Percentiles rank a stretch among this genome's conserved stretches.
phyloP scores from a whole-genome alignment of 1,140 invertebrate species.

The Aethina tumida region DNA sequence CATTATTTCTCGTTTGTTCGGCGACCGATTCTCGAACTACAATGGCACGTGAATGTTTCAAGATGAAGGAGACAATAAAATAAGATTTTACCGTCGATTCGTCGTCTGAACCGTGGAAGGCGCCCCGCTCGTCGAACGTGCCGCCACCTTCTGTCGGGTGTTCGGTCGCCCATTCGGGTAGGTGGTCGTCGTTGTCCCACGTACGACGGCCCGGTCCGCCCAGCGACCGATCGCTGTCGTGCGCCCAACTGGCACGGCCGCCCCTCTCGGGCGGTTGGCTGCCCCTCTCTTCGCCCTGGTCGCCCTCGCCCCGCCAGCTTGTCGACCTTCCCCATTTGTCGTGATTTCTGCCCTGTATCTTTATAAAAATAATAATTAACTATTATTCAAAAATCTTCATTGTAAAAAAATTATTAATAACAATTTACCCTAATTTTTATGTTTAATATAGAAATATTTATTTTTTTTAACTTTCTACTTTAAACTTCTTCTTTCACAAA shows the following conservation, averaged over 20 bases:
- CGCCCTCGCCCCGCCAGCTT: slow-evolving; percentile 54
- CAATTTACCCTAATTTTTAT: too few species aligned
- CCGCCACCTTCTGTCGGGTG: slow-evolving; percentile 68
- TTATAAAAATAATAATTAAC: background rate
- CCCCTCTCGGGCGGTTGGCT: slow-evolving; percentile 25
- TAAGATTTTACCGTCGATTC: slow-evolving; percentile 28
- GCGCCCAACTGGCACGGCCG: slow-evolving; percentile 24
- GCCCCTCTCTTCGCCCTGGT: slow-evolving; percentile 25
- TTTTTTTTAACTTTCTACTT: too few species aligned
- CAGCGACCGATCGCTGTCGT: slow-evolving; percentile 26
- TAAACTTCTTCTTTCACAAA: too few species aligned
- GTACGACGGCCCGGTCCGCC: slow-evolving; percentile 35
- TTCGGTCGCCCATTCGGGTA: slow-evolving; percentile 69
- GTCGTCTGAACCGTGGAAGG: slow-evolving; percentile 63
- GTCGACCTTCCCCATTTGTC: slow-evolving; percentile 35
- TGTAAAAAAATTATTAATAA: too few species aligned
- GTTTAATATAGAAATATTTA: too few species aligned
- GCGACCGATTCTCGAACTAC: slow-evolving; percentile 12
- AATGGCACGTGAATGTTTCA: slow-evolving; percentile 2
- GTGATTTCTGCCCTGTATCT: too few species aligned
- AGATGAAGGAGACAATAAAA: slow-evolving; percentile 3
- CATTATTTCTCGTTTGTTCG: slow-evolving; percentile 17
- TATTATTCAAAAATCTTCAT: background rate
- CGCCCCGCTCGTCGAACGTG: slow-evolving; percentile 76
- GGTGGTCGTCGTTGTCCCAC: slow-evolving; percentile 48